Base-by-base conservation (phyloP, 2,113 vertebrate species). In the Xerus inauris region DNA sequence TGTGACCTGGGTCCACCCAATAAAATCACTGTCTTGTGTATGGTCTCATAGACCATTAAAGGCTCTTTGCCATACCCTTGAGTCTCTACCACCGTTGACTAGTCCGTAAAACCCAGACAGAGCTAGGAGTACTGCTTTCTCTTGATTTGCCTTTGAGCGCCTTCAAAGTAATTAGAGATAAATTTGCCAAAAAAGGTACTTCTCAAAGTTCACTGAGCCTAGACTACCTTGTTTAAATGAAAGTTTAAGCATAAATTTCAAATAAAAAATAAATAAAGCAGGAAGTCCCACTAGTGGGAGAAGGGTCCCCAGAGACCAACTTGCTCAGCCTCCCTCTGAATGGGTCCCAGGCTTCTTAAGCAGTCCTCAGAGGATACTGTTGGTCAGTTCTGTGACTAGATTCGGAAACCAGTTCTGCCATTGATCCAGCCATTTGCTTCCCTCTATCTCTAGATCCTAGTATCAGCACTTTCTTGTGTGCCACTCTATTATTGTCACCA, bases 371-470 rank as follows among this genome's bases (percentile, higher is more conserved):
- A 71, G 51, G 40, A 64, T 20, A 42, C 38, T 22, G n/a, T 71
- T 7, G 35, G 20, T 35, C n/a, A 5, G 1, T 0, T 0, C 0
- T 47, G 14, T 16, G n/a, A 64, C 6, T 24, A 26, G 40, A 16
- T 75, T 71, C 75, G 30, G 3, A 5, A 7, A 30, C 20, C 13
- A 82, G 16, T 16, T 80, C 85, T 92, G 10, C 26, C 28, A 14
- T 14, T 69, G 14, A 65, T 19, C 3, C 69, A 17, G 20, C 4
- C 6, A 1, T 24, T 40, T 51, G 9, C 49, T 57, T 8, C 45
- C 45, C 24, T 67, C 81, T 8, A 17, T 22, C 26, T 92, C 22
- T 54, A 3, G 30, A 12, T 42, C 24, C 49, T 16, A 10, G 19
- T 7, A 24, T 16, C 38, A 64, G 28, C 24, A 11, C 11, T 20